Conservation (phyloP, 2,888 invertebrate species). For the Galeopsomyia nigrocyanea region DNA sequence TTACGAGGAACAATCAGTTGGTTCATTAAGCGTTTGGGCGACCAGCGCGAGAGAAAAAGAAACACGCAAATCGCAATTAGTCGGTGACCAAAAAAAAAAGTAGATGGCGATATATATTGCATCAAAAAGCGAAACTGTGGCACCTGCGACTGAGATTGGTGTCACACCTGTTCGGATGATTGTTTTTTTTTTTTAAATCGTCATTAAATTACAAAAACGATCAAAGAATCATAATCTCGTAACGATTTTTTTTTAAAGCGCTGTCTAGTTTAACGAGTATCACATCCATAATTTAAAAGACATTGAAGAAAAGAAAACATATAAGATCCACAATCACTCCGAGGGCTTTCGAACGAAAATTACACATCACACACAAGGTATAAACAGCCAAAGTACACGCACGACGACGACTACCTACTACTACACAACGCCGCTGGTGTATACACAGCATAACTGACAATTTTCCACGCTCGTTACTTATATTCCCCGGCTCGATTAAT, state of each 20-base stretch:
- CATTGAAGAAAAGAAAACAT: no score
- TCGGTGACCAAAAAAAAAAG: constrained; percentile 24
- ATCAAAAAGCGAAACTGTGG: constrained; percentile 4
- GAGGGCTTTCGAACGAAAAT: background rate
- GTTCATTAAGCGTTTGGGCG: background rate
- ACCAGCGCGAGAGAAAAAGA: background rate
- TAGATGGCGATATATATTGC: constrained; percentile 19
- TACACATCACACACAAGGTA: background rate
- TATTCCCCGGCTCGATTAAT: constrained; percentile 33
- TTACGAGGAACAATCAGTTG: background rate
- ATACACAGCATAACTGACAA: no score
- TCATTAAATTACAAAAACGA: no score
- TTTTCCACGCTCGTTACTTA: constrained; percentile 13
- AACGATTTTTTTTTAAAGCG: no score
- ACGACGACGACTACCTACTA: background rate
- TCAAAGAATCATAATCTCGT: no score
- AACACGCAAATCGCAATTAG: constrained; percentile 35
- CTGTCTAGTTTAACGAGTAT: no score
- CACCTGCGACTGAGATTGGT: constrained; percentile 24
- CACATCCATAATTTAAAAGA: no score
- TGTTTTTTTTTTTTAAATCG: background rate
- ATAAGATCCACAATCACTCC: no score
- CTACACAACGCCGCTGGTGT: no score
- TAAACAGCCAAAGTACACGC: constrained; percentile 14
- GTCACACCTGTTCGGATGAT: background rate